Evolutionary conservation across 2,113 vertebrate species (phyloP).

Genomic region (Vulpes lagopus): DNA sequence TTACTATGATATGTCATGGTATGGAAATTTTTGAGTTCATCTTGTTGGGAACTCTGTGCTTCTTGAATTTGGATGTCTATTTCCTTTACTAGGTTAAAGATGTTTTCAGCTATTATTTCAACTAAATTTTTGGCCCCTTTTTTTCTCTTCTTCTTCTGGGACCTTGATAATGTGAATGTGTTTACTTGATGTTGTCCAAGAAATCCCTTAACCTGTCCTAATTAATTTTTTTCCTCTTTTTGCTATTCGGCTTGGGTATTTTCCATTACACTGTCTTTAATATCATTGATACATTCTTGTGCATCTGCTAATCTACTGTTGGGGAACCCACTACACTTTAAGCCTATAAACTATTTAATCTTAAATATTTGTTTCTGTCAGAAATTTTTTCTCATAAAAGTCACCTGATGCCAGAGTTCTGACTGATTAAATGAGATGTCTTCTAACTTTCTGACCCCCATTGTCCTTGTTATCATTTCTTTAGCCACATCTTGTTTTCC

Average conservation of each 20-base stretch:
- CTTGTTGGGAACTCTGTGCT: not conserved
- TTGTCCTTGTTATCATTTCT: conserved; percentile 35
- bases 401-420: conserved; percentile 33
- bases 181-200: not conserved
- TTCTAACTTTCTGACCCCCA: not conserved
- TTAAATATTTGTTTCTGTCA: conserved; percentile 43
- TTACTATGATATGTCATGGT: not conserved
- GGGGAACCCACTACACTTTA: conserved; percentile 20
- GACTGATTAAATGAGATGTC: conserved; percentile 25
- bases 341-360: conserved; percentile 25
- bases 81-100: not conserved
- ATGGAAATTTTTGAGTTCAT: not conserved
- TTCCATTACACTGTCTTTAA: not conserved
- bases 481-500: conserved; percentile 46
- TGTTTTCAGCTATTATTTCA: not conserved
- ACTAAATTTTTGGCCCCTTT: not conserved
- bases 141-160: not conserved
- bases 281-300: not conserved
- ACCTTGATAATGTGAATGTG: not conserved
- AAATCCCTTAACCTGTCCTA: not conserved
- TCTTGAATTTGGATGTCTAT: not conserved
- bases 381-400: conserved; percentile 23
- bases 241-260: not conserved
- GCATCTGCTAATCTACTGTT: not conserved
- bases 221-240: not conserved